These are phyloP conservation scores for Naja naja DNA, from an alignment of 2,113 vertebrate species.

Conservation along the genomic window DNA sequence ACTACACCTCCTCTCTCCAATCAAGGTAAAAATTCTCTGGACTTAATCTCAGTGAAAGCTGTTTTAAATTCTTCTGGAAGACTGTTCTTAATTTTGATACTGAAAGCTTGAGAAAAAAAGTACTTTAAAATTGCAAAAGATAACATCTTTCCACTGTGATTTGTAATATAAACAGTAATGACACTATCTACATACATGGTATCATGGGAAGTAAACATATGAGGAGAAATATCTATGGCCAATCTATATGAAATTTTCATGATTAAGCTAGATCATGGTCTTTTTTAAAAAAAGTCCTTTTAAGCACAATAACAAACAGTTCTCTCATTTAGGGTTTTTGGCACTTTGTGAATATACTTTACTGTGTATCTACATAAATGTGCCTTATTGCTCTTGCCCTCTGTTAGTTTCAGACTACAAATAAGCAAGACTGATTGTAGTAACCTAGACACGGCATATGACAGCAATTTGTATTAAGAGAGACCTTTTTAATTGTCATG, in stretches of 20 bases:
- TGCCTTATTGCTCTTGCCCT: not conserved
- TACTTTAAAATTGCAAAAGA: slow-evolving; percentile 27
- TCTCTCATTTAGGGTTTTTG: not conserved
- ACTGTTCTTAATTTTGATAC: slow-evolving; percentile 30
- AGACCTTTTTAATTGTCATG: not conserved
- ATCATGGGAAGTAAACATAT: not conserved
- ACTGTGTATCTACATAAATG: not conserved
- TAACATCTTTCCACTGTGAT: not conserved
- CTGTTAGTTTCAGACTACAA: not conserved
- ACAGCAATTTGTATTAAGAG: not conserved
- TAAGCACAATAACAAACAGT: not conserved
- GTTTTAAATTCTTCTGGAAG: slow-evolving; percentile 47
- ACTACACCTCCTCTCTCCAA: slow-evolving; percentile 33
- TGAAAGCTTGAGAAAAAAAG: slow-evolving; percentile 31
- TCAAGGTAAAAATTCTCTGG: slow-evolving; percentile 39
- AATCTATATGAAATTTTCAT: not conserved
- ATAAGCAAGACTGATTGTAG: not conserved
- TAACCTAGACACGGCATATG: not conserved
- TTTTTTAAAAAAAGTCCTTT: not conserved
- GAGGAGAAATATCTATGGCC: not conserved
- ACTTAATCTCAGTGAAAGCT: slow-evolving; percentile 28
- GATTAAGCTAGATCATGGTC: not conserved
- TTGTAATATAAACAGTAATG: slow-evolving; percentile 9
- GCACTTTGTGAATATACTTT: not conserved
- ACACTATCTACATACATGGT: not conserved